A percentile compares a stretch with the other conserved stretches of the same genome.
phyloP scores from a whole-genome alignment of 2,113 vertebrate genomes.

The Calyptommatus sinebrachiatus region DNA sequence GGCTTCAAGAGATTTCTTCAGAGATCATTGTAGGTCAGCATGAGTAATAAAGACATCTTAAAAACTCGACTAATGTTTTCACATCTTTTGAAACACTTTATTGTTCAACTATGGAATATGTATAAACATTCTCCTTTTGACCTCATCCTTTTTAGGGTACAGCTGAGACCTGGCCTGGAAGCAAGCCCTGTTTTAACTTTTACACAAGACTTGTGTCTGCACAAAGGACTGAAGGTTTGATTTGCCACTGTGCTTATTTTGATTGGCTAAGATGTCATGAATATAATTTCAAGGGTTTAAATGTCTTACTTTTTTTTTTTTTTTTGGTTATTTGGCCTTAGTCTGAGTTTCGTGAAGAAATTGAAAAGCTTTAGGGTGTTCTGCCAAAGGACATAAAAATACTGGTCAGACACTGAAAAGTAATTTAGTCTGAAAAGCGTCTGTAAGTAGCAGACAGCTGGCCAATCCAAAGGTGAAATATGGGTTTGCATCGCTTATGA shows the following conservation, averaged over 20 bases:
- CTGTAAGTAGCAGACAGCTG: conserved; percentile 16
- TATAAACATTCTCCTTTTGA: conserved; percentile 32
- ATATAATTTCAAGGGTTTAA: conserved; percentile 45
- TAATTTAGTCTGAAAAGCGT: conserved; percentile 48
- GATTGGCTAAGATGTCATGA: conserved; percentile 37
- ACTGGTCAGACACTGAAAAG: conserved; percentile 40
- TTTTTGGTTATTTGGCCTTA: conserved; percentile 43
- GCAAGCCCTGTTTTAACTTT: too few relatives aligned
- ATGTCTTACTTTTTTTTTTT: conserved; percentile 26
- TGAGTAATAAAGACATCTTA: conserved; percentile 29
- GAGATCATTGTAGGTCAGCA: background rate
- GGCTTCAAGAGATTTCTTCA: background rate
- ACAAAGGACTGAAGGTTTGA: conserved; percentile 18
- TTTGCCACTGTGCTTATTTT: conserved; percentile 32
- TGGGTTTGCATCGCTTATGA: background rate
- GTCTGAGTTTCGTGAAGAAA: conserved; percentile 37
- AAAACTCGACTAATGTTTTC: conserved; percentile 32
- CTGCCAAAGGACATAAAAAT: conserved; percentile 37
- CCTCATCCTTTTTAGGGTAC: background rate
- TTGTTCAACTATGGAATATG: conserved; percentile 27
- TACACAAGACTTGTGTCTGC: background rate
- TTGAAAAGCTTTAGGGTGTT: conserved; percentile 53
- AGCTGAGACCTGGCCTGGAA: too few relatives aligned
- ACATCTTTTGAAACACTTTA: conserved; percentile 43
- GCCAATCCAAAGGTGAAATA: background rate